Percentiles rank a stretch among this genome's conserved stretches.
Evolutionary conservation across 2,888 invertebrate species (phyloP).

Genomic region (Hirtodrosophila duncani): DNA sequence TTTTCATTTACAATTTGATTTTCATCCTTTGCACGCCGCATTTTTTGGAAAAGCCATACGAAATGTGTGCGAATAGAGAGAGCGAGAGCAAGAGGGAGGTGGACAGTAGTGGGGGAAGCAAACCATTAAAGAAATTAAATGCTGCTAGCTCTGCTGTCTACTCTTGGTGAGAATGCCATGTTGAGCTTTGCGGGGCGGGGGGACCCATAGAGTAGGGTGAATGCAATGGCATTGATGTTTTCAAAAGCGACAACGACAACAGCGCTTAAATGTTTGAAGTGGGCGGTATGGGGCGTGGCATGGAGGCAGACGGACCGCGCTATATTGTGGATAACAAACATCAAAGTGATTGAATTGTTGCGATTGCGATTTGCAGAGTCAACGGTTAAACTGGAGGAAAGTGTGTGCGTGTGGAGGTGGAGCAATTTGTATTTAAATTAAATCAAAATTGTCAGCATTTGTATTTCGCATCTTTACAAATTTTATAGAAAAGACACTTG

Average conservation of each 20-base stretch:
- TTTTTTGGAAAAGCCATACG: slow-evolving; percentile 40
- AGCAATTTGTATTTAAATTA: slow-evolving; percentile 56
- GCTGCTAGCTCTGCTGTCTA: slow-evolving; percentile 35
- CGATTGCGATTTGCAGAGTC: slow-evolving; percentile 70
- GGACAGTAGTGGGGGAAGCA: slow-evolving; percentile 40
- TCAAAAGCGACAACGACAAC: slow-evolving; percentile 55
- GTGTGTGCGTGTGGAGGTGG: slow-evolving; percentile 16
- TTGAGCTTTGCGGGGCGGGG: slow-evolving; percentile 7
- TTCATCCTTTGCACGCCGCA: slow-evolving; percentile 20
- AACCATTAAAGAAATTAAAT: slow-evolving; percentile 77
- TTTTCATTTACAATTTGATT: slow-evolving; percentile 48
- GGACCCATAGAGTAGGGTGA: slow-evolving; percentile 26
- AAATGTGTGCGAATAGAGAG: slow-evolving; percentile 12
- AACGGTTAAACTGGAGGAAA: slow-evolving; percentile 11
- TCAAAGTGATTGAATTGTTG: slow-evolving; percentile 75
- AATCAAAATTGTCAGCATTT: slow-evolving; percentile 58
- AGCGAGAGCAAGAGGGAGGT: slow-evolving; percentile 3
- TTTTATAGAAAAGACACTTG: too few species aligned
- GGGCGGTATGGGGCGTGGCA: slow-evolving; percentile 15
- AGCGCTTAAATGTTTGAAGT: slow-evolving; percentile 60
- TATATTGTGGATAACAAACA: slow-evolving; percentile 72
- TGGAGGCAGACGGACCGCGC: slow-evolving; percentile 20
- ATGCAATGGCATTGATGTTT: slow-evolving; percentile 70
- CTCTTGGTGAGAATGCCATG: slow-evolving; percentile 27
- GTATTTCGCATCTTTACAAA: too few species aligned